Evolutionary conservation across 2,113 vertebrate species (phyloP).

Genomic region (Mesembrinibis cayennensis): DNA sequence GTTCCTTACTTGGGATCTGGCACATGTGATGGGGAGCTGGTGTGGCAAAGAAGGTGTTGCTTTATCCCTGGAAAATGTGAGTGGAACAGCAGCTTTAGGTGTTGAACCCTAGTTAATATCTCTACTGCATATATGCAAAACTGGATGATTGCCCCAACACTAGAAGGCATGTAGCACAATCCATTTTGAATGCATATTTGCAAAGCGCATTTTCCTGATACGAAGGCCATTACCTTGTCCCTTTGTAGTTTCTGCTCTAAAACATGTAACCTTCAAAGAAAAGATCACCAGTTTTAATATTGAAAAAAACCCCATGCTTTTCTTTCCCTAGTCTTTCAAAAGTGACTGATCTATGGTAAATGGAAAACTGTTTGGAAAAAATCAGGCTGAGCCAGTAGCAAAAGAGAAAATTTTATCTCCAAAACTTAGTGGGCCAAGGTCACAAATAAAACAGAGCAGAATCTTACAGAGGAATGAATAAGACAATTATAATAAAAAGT

Average conservation of each 20-base stretch:
- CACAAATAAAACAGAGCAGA: background rate
- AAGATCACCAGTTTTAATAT: background rate
- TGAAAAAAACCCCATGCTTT: rapidly evolving
- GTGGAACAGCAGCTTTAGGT: background rate
- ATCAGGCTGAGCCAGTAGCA: background rate
- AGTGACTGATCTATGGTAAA: background rate
- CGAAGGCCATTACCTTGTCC: background rate
- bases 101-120: background rate
- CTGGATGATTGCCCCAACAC: background rate
- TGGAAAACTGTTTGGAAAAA: background rate
- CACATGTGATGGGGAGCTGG: background rate
- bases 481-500: background rate
- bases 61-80: background rate
- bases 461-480: background rate
- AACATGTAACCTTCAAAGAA: background rate
- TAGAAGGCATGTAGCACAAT: background rate
- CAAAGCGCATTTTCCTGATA: background rate
- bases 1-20: background rate
- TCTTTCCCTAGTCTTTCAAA: background rate
- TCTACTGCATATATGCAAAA: background rate
- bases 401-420: background rate
- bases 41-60: background rate
- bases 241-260: background rate
- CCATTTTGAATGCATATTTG: background rate
- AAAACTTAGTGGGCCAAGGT: background rate